Base-by-base conservation (phyloP, 2,113 vertebrate genomes). In the Cephalopholis sonnerati region DNA sequence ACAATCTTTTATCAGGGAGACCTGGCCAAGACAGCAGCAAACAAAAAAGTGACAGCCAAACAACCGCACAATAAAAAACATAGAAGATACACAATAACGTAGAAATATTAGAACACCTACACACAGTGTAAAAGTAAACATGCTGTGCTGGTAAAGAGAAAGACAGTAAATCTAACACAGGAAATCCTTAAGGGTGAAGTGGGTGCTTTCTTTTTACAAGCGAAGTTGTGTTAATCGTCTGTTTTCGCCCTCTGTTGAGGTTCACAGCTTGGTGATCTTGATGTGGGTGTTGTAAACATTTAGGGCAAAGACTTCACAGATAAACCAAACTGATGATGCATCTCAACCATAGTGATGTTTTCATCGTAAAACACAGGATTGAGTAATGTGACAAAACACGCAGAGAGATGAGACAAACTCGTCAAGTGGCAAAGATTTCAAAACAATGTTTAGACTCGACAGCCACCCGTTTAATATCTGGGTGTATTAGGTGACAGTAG, bases 81-180 rank as follows among this genome's bases (percentile, higher is more conserved):
- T 36, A 0, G 32, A 36, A 36, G 32, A 7, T 36, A 36, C 32
- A 36, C 44, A 46, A 46, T 46, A 13, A 46, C 2, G 12, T 36
- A 36, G 32, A 36, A 36, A 36, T 36, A 36, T 36, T 36, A 36
- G 6, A 36, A 36, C 32, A 36, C 32, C 7, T 36, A 36, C 32
- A 7, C 32, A 36, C 32, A 36, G 7, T 36, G 32, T 36, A 36
- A 36, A 36, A 36, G 5, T 17, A 15, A 17, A 12, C 62, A 15
- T n/a, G n/a, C 24, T 36, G 20, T 1, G 0, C 12, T 22, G 62
- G 11, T 44, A 44, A 16, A 32, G 3, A 32, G n/a, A n/a, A 1
- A 61, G 5, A 32, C 20, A 73, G 7, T 16, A 57, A 63, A 70
- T 67, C 54, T 71, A 0, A 53, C 63, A 86, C 91, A 89, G 88